Evolutionary conservation across 2,888 invertebrate species (phyloP).

Genomic region (Bembecia ichneumoniformis): DNA sequence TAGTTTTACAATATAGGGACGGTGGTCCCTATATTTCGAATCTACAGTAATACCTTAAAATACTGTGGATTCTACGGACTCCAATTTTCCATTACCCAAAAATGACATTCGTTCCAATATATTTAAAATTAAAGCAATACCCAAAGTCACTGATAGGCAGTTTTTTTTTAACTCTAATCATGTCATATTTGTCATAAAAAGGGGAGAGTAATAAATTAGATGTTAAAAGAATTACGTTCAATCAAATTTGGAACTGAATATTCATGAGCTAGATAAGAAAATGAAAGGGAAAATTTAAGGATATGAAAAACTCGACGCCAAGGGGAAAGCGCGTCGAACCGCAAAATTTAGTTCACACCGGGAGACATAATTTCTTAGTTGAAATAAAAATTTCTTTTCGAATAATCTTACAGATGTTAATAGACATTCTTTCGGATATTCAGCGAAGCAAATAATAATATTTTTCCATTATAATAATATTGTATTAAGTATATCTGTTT

Average conservation of each 20-base stretch:
- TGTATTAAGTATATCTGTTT: background rate
- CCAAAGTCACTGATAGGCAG: too few species aligned
- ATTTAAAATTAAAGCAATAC: too few species aligned
- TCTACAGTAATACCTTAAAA: too few species aligned
- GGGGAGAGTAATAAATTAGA: too few species aligned
- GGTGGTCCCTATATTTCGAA: too few species aligned
- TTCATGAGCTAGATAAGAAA: slow-evolving; percentile 12
- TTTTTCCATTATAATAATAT: background rate
- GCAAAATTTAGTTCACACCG: slow-evolving; percentile 18
- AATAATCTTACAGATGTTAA: slow-evolving; percentile 14
- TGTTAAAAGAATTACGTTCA: too few species aligned
- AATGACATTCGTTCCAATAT: too few species aligned
- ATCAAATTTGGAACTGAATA: slow-evolving; percentile 4
- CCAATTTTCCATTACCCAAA: too few species aligned
- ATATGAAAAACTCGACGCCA: slow-evolving; percentile 12
- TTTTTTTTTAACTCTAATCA: too few species aligned
- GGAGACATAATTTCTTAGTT: slow-evolving; percentile 13
- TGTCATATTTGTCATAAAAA: too few species aligned
- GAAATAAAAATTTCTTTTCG: background rate
- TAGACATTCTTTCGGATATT: slow-evolving; percentile 2
- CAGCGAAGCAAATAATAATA: background rate
- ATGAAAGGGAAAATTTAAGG: slow-evolving; percentile 14
- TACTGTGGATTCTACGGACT: too few species aligned
- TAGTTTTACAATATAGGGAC: too few species aligned
- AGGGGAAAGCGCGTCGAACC: slow-evolving; percentile 15